Percentiles rank a stretch among this genome's conserved stretches.
These are phyloP conservation scores for Microcaecilia unicolor DNA, from an alignment of 2,797 vertebrate species.

Conservation along the genomic window DNA sequence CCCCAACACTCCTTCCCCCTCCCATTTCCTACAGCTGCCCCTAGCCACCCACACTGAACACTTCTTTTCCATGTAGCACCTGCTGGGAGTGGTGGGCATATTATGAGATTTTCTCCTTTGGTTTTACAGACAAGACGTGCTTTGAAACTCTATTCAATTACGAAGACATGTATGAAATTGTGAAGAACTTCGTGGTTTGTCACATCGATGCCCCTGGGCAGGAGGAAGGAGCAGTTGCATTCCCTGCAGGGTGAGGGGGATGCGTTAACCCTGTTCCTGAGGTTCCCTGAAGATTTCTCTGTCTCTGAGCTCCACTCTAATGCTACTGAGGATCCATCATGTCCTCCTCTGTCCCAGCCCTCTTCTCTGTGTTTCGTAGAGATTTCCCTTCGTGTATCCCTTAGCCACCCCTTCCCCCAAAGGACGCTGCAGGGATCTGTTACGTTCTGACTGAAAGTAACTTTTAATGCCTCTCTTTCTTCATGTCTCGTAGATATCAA, in stretches of 20 bases:
- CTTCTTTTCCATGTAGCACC: no score
- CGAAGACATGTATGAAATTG: slow-evolving; percentile 88
- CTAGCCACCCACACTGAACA: slow-evolving; percentile 1
- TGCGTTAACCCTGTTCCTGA: no score
- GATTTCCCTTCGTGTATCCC: neutral
- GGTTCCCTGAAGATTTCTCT: no score
- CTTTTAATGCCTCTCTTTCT: no score
- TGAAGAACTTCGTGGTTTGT: slow-evolving; percentile 82
- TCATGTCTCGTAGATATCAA: slow-evolving; percentile 68
- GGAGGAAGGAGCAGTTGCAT: slow-evolving; percentile 70
- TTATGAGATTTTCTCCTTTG: no score
- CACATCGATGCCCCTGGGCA: slow-evolving; percentile 81
- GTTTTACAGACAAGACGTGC: slow-evolving; percentile 75
- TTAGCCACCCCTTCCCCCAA: neutral
- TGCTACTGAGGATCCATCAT: no score
- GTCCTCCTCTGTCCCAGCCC: neutral
- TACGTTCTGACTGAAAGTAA: no score
- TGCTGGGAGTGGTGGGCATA: no score
- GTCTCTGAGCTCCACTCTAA: no score
- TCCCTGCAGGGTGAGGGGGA: slow-evolving; percentile 62
- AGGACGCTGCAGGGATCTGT: no score
- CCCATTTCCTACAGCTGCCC: neutral
- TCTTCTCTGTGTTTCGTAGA: no score
- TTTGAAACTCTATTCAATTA: slow-evolving; percentile 77
- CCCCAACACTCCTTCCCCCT: no score